Base-by-base conservation (phyloP, 1,140 invertebrate genomes). In the Pseudomyrmex pallidus region DNA sequence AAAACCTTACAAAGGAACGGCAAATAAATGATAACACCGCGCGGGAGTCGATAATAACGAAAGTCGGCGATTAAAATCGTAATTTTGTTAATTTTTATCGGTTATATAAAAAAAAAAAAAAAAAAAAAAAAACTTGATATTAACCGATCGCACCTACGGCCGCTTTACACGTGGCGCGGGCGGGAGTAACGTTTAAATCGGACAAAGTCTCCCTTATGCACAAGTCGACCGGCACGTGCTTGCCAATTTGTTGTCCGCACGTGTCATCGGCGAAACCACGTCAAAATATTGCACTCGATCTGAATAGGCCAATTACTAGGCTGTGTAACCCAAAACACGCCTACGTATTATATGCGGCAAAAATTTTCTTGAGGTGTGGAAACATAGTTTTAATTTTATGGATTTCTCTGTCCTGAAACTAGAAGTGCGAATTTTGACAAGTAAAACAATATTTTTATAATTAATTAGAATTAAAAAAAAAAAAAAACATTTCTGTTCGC, bases 201-300 rank as follows among this genome's bases (percentile, higher is more conserved):
- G 63, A 87, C 83, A 85, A 88, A 85, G 83, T 76, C 70, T 22
- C 83, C 62, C 70, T 85, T 88, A 77, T 82, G 50, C 52, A 67
- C 62, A 85, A 88, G 86, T 87, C 76, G 61, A 63, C 72, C 70
- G 88, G 74, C 92, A 92, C 92, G 92, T 91, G 92, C 76, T 72
- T 74, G 89, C 67, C 89, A 91, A 92, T 90, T 92, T 90, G 88
- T 88, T 80, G 80, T 20, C 83, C 77, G 88, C 93, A 93, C 93
- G 93, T 93, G 93, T 85, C 92, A 77, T 84, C 89, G 86, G 91
- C 93, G 90, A 93, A 93, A 93, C 92, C 92, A 91, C 92, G 91
- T 92, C 91, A 90, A 92, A 93, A 93, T 92, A 93, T 91, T 92
- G 90, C 88, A 83, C 83, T 61, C 87, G 82, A 82, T 89, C 78